Evolutionary conservation across 2,113 vertebrate genomes (phyloP).

Genomic region (Nestor notabilis): DNA sequence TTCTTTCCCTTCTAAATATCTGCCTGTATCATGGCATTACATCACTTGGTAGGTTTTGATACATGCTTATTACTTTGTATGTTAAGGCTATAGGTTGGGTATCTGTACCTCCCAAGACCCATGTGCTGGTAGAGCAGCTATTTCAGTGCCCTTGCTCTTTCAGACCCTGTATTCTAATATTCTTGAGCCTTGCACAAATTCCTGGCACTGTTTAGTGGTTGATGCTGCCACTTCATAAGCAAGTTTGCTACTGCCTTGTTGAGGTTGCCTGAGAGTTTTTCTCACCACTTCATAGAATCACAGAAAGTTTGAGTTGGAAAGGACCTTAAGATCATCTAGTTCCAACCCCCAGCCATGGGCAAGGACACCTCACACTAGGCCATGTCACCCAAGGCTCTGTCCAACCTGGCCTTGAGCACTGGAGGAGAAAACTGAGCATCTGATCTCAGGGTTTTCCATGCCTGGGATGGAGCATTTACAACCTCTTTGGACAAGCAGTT

Average conservation of each 20-base stretch:
- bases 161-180: background rate
- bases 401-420: background rate
- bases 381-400: background rate
- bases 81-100: background rate
- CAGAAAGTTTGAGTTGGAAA: background rate
- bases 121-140: background rate
- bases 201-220: background rate
- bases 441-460: too few relatives aligned
- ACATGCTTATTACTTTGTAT: fast-evolving
- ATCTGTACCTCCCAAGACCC: background rate
- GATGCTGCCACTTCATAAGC: background rate
- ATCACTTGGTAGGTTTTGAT: background rate
- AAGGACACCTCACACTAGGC: background rate
- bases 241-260: background rate
- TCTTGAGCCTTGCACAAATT: background rate
- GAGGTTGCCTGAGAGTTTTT: background rate
- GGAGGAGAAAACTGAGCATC: too few relatives aligned
- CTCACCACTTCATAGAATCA: background rate
- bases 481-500: background rate
- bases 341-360: background rate
- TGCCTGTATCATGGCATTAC: background rate
- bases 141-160: background rate
- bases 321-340: background rate
- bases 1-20: background rate
- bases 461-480: background rate